Evolutionary conservation across 1,140 invertebrate genomes (phyloP), one percentile per base, ranked within the genome.

Genomic region (Sipha flava): DNA sequence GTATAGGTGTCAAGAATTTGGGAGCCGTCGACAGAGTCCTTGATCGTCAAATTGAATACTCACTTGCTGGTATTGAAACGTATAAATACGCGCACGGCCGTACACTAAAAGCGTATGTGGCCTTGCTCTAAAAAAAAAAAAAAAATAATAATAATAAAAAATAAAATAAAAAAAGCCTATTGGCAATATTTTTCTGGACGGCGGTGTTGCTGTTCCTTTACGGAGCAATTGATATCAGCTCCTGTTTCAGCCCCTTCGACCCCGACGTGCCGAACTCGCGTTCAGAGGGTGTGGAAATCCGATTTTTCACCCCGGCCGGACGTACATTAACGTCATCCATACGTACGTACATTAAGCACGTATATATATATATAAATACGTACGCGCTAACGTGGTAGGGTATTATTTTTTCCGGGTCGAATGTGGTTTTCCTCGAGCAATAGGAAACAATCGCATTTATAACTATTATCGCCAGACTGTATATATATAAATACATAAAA

Each of bases 1-100:
- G 72, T 54, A 37, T 45, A 57, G 31, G 72, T 75, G 72, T 75
- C 72, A 14, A 54, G 31, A 54, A 75, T 40, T 75, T 73, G 70
- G 45, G 54, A 73, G 29, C 47, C 29, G 14, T 49, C 68, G 16
- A n/a, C 7, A 18, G 21, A 31, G 72, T 75, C 72, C 72, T 75
- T 75, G 72, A 75, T 75, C 72, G 72, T 75, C 72, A 75, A 75
- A 75, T 57, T 40, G 72, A 75, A 75, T 57, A 16, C 45, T n/a
- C 49, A 23, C 72, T n/a, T n/a, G n/a, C n/a, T n/a, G n/a, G n/a
- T n/a, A n/a, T n/a, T n/a, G n/a, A n/a, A n/a, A n/a, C n/a, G n/a
- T n/a, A n/a, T n/a, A n/a, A n/a, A 21, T 7, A 34, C 45, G 2
- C 18, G 70, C 26, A 37, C 16, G 6, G 37, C 26, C 70, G 16